These are phyloP conservation scores for Aphaenogaster ashmeadi DNA, from an alignment of 1,140 invertebrate species.

Conservation along the genomic window DNA sequence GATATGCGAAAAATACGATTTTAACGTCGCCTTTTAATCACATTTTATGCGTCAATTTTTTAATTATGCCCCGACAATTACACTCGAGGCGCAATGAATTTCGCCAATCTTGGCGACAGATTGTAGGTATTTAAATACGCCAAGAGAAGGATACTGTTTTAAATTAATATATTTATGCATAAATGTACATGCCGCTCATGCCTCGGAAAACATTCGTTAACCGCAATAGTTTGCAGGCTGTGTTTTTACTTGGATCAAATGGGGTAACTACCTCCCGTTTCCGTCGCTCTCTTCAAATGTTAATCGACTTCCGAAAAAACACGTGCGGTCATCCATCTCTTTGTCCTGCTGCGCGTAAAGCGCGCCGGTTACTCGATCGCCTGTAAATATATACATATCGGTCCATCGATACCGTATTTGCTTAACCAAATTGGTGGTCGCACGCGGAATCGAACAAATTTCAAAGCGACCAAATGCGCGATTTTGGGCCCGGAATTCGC, in stretches of 20 bases:
- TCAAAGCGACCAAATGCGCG: constrained; percentile 34
- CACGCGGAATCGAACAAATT: constrained; percentile 51
- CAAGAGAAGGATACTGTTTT: background rate
- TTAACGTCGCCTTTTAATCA: constrained; percentile 12
- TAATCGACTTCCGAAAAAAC: constrained; percentile 58
- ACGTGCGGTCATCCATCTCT: constrained; percentile 39
- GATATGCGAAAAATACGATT: constrained; percentile 23
- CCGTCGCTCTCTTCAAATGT: constrained; percentile 53
- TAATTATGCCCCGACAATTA: background rate
- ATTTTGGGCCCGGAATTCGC: background rate
- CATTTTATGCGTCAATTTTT: background rate
- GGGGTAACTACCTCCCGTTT: background rate
- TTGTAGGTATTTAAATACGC: background rate
- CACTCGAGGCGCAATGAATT: background rate
- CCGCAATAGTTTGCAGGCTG: background rate
- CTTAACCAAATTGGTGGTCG: constrained; percentile 53
- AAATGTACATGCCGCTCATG: background rate
- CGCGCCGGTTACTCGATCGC: constrained; percentile 36
- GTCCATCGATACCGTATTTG: constrained; percentile 59
- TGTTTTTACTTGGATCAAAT: constrained; percentile 20
- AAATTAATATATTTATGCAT: background rate
- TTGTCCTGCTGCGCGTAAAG: constrained; percentile 40
- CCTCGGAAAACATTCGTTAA: background rate
- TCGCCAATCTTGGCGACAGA: background rate
- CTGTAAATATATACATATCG: constrained; percentile 54